Percentiles rank a stretch among this genome's conserved stretches.
Conservation (phyloP, 1,140 invertebrate genomes). For the Phthorimaea operculella region DNA sequence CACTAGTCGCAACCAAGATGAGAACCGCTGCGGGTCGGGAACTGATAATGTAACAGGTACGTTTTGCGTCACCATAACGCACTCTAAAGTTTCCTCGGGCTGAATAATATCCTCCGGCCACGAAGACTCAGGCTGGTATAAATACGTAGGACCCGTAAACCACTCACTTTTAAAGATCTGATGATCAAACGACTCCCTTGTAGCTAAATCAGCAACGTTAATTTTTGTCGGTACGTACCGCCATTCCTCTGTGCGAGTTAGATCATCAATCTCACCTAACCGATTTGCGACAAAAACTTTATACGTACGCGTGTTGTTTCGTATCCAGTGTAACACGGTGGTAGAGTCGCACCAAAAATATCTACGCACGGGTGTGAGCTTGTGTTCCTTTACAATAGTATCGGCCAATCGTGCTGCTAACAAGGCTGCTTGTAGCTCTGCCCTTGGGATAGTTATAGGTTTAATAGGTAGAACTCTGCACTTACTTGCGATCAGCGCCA, state of each 20-base stretch:
- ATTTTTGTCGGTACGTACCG: constrained; percentile 26
- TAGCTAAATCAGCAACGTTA: constrained; percentile 37
- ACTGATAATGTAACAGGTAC: neutral
- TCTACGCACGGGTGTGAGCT: neutral
- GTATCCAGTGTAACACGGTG: constrained; percentile 35
- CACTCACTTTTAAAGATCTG: constrained; percentile 11
- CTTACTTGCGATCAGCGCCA: constrained; percentile 14
- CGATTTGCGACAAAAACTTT: constrained; percentile 29
- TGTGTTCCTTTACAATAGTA: constrained; percentile 14
- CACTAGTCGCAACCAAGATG: constrained; percentile 4
- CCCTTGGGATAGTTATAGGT: constrained; percentile 8
- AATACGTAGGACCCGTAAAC: constrained; percentile 14
- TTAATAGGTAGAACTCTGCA: constrained; percentile 12
- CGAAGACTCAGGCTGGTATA: neutral
- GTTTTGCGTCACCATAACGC: neutral
- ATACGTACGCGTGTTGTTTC: constrained; percentile 23
- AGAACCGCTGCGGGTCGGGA: constrained; percentile 3
- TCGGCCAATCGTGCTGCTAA: constrained; percentile 11
- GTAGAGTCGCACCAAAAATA: constrained; percentile 32
- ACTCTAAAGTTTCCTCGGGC: neutral
- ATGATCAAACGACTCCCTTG: constrained; percentile 13
- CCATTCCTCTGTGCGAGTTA: constrained; percentile 26
- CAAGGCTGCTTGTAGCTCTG: constrained; percentile 14
- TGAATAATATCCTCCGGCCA: constrained; percentile 11
- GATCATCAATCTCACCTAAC: constrained; percentile 32